These are phyloP conservation scores for Otis tarda DNA, from an alignment of 2,113 vertebrate species.

Conservation along the genomic window DNA sequence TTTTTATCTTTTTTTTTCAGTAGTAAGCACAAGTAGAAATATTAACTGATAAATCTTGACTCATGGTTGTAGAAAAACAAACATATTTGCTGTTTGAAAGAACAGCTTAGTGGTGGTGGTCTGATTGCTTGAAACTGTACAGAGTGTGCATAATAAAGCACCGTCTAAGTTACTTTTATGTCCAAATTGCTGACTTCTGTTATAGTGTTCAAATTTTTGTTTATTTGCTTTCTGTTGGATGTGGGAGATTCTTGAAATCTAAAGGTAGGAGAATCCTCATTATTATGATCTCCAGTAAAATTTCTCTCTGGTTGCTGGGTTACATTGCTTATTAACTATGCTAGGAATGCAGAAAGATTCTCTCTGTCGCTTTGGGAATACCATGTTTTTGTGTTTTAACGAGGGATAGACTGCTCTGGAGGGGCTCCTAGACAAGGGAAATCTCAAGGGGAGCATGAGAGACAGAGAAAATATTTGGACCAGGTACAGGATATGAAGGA, in stretches of 20 bases:
- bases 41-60: slow-evolving; percentile 32
- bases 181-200: neutral
- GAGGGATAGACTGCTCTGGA: slow-evolving; percentile 3
- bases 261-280: neutral
- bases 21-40: neutral
- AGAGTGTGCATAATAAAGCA: neutral
- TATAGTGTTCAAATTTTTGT: neutral
- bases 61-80: neutral
- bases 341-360: slow-evolving; percentile 9
- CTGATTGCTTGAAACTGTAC: slow-evolving; percentile 10
- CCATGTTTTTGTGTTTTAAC: slow-evolving; percentile 1
- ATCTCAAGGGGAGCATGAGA: slow-evolving; percentile 18
- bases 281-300: neutral
- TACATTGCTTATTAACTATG: slow-evolving; percentile 12
- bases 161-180: neutral
- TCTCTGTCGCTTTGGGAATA: slow-evolving; percentile 2
- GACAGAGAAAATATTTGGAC: slow-evolving; percentile 10
- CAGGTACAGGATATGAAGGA: slow-evolving; percentile 18
- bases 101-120: neutral
- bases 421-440: slow-evolving; percentile 10
- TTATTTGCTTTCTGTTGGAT: neutral
- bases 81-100: neutral
- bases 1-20: neutral
- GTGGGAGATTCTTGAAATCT: neutral
- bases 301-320: neutral